Evolutionary conservation across 2,113 vertebrate genomes (phyloP), one percentile per base, ranked within the genome.

Genomic region (Carollia perspicillata): DNA sequence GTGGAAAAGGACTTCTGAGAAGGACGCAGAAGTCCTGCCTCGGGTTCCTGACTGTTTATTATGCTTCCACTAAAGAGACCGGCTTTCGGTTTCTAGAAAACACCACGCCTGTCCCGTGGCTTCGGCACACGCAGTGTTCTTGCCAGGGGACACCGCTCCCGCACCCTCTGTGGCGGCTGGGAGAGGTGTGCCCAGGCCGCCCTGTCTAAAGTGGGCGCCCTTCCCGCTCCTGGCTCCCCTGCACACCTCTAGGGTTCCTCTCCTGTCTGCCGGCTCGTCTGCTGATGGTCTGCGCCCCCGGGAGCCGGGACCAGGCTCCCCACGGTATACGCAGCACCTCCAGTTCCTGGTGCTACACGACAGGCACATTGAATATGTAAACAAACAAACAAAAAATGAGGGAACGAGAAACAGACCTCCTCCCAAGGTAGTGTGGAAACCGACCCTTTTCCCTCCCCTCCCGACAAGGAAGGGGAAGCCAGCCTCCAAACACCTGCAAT

Each of bases 201-300:
- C 11, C 58, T 2, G n/a, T 26, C 37, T 18, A 53, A 53, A 35
- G 23, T 6, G 3, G 28, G 68, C 20, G 17, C 10, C 75, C 51
- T 9, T 12, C 71, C 17, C 16, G 33, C 84, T 44, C 53, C 30
- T 23, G 1, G 30, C 22, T n/a, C 42, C 13, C 17, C 37, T 8
- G 60, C 35, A 17, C 18, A 1, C 28, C 77, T 28, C 5, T 8
- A 5, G 58, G 5, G 6, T 30, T 18, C 40, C 3, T 30, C 22
- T 71, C 77, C 58, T 2, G 12, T 69, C 37, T 81, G 89, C 33
- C 28, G 44, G 51, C 37, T 53, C 53, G 0, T 55, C 2, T 53
- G 2, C 20, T 42, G 35, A 42, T 0, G 0, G 35, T 16, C 49
- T 22, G n/a, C 17, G 22, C 37, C 44, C 49, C 8, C 0, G 23